Conservation (phyloP, 2,797 vertebrate species). For the Periparus ater region DNA sequence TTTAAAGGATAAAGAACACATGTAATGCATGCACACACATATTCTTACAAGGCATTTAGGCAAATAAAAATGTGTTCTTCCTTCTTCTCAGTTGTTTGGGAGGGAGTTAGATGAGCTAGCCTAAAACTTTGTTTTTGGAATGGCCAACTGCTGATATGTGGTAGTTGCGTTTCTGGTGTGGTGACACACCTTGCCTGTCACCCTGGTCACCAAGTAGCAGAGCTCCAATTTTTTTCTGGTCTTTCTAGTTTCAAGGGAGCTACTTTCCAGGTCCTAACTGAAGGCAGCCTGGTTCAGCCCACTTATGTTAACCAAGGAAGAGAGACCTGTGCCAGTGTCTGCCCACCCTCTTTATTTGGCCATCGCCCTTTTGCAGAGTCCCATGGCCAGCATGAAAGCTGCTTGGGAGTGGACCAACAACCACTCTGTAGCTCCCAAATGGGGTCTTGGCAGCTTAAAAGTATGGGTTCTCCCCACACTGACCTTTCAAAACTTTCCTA, state of each 20-base stretch:
- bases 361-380: rapidly evolving
- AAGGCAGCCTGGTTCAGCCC: neutral
- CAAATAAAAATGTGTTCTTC: neutral
- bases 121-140: neutral
- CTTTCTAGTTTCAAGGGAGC: neutral
- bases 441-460: neutral
- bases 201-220: neutral
- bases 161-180: neutral
- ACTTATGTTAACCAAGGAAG: neutral
- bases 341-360: neutral
- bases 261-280: neutral
- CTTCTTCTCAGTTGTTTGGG: neutral
- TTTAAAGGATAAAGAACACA: neutral
- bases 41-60: neutral
- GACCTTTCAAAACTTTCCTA: neutral
- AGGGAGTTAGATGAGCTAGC: neutral
- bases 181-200: neutral
- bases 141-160: neutral
- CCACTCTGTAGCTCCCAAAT: neutral
- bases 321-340: neutral
- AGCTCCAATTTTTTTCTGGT: neutral
- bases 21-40: neutral
- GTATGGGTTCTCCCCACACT: rapidly evolving
- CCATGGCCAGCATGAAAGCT: rapidly evolving
- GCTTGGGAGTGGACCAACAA: neutral